Percentiles rank a stretch among this genome's conserved stretches.
Evolutionary conservation across 1,140 invertebrate genomes (phyloP).

Genomic region (Ganaspis sp.): DNA sequence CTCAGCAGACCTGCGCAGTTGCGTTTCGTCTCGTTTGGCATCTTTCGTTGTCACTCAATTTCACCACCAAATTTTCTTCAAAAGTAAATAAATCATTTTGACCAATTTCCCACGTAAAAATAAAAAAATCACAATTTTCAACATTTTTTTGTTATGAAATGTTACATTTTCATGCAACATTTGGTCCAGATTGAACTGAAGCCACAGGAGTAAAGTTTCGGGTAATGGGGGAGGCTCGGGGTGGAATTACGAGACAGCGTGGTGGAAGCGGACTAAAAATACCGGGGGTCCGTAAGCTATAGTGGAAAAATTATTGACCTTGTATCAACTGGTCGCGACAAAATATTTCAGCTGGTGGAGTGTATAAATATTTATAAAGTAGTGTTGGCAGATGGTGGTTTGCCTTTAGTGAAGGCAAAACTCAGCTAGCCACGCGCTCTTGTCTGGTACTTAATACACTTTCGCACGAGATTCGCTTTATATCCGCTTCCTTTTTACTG

Average conservation of each 20-base stretch:
- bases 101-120: too few species aligned
- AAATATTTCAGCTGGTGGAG: constrained; percentile 50
- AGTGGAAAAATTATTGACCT: constrained; percentile 45
- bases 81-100: too few species aligned
- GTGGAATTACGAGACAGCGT: not conserved
- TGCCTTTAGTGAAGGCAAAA: constrained; percentile 46
- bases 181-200: not conserved
- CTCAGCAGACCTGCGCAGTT: too few species aligned
- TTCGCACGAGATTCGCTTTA: constrained; percentile 18
- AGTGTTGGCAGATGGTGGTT: constrained; percentile 57
- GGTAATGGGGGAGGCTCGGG: not conserved
- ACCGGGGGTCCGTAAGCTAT: constrained; percentile 24
- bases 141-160: too few species aligned
- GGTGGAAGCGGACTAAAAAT: constrained; percentile 50
- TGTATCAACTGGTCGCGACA: constrained; percentile 45
- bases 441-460: not conserved
- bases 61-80: too few species aligned
- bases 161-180: not conserved
- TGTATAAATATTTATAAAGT: constrained; percentile 63
- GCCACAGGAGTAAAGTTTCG: not conserved
- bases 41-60: too few species aligned
- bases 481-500: not conserved
- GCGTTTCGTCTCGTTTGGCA: too few species aligned
- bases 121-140: too few species aligned
- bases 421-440: not conserved